These are phyloP conservation scores for Polietes domitor DNA, from an alignment of 2,888 invertebrate genomes.

Conservation along the genomic window DNA sequence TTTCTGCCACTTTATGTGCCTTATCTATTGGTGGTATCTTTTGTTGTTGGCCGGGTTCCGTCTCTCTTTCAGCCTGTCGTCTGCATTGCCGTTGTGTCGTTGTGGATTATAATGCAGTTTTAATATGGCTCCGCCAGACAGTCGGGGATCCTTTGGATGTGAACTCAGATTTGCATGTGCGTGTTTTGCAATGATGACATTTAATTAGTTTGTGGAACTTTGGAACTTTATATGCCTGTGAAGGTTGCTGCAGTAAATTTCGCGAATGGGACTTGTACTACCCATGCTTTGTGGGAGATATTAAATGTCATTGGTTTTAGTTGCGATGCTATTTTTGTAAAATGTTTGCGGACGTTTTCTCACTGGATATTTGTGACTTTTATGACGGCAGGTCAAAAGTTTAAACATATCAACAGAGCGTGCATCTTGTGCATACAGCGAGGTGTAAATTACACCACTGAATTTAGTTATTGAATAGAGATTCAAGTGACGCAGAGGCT, in stretches of 20 bases:
- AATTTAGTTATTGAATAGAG: too few relatives aligned
- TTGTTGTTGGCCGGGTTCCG: background rate
- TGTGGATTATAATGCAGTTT: background rate
- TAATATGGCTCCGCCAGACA: background rate
- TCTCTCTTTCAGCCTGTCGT: background rate
- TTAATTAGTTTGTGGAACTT: background rate
- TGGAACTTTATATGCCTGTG: background rate
- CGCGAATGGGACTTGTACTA: background rate
- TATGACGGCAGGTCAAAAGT: too few relatives aligned
- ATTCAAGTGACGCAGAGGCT: too few relatives aligned
- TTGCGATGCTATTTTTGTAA: too few relatives aligned
- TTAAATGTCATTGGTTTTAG: too few relatives aligned
- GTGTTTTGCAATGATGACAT: conserved; percentile 3
- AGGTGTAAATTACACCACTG: too few relatives aligned
- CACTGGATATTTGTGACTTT: too few relatives aligned
- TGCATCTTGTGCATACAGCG: too few relatives aligned
- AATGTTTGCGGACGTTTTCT: too few relatives aligned
- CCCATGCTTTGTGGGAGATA: too few relatives aligned
- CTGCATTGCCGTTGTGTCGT: background rate
- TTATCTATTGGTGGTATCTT: conserved; percentile 62
- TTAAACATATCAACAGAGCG: too few relatives aligned
- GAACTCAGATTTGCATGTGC: background rate
- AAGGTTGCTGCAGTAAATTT: background rate
- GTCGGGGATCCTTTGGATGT: too few relatives aligned
- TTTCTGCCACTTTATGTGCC: conserved; percentile 58